Base-by-base conservation (phyloP, 2,888 invertebrate genomes). In the Aquatica leii region DNA sequence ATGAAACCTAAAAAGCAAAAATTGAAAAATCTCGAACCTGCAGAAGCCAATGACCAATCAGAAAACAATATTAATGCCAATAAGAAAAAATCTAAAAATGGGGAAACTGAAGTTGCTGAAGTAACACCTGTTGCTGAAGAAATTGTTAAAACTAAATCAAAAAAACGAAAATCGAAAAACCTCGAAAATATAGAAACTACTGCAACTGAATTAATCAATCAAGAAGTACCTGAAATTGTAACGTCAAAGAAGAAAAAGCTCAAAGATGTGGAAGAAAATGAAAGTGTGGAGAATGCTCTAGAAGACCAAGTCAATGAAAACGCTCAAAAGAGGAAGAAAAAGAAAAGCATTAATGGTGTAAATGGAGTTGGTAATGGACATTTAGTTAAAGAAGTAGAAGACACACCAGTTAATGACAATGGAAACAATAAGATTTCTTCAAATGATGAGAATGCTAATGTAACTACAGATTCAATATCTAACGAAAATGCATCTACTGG, bases 351-450 rank as follows among this genome's bases (percentile, higher is more conserved):
- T 43, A n/a, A 37, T 43, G 4, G 53, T 12, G 9, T 40, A 24
- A 20, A 11, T 65, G 51, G 61, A 35, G 20, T 35, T 1, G 11
- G n/a, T 4, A 11, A 8, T 8, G 21, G 9, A 40, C 6, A 31
- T n/a, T n/a, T 6, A 31, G 43, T 11, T 40, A 11, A 62, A 58
- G 17, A 52, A 41, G 31, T 49, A 56, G 43, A 65, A 34, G n/a
- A 56, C 59, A 18, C 51, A 51, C 21, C 52, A 48, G 50, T 53
- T 20, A 66, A 55, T 54, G 21, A 31, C 21, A 11, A 53, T 46
- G 37, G 54, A 51, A n/a, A 37, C 17, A 21, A n/a, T 2, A n/a
- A 46, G 11, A 21, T 12, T 41, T 15, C 48, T 21, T 37, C 9
- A 15, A 43, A 59, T 20, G 4, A 6, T 20, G 55, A 62, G 15